Percentiles rank a stretch among this genome's conserved stretches.
These are phyloP conservation scores for Leptosomus discolor DNA, from an alignment of 2,113 vertebrate genomes.

Conservation along the genomic window DNA sequence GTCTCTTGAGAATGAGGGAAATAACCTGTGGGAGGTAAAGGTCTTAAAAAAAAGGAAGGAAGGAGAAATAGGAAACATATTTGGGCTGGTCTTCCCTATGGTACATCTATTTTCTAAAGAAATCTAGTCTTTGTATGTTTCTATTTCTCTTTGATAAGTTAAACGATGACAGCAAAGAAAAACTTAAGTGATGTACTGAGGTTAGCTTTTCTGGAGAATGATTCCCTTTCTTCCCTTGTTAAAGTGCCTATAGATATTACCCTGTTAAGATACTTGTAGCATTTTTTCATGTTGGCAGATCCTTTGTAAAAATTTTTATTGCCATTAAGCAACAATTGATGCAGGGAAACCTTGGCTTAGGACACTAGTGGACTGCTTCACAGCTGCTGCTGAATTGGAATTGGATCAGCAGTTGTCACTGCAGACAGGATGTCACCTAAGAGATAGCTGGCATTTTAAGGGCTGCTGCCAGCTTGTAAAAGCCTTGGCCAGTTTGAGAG, in stretches of 20 bases:
- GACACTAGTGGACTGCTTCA: constrained; percentile 40
- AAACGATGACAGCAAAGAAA: background rate
- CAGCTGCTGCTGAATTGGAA: constrained; percentile 12
- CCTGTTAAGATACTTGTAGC: constrained; percentile 48
- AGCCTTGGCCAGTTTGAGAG: background rate
- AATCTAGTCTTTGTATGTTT: background rate
- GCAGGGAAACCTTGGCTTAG: constrained; percentile 29
- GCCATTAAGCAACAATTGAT: constrained; percentile 35
- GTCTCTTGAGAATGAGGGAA: background rate
- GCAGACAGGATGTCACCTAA: background rate
- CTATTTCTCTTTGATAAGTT: background rate
- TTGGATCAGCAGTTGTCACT: background rate
- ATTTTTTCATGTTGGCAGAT: constrained; percentile 63
- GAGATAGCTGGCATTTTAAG: constrained; percentile 24
- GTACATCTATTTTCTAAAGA: background rate
- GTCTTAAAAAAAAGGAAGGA: background rate
- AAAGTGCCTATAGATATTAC: constrained; percentile 25
- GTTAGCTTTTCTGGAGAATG: constrained; percentile 14
- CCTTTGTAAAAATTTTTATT: constrained; percentile 58
- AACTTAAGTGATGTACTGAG: background rate
- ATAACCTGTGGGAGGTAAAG: background rate
- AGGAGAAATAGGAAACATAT: background rate
- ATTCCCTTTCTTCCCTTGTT: background rate
- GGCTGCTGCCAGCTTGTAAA: constrained; percentile 1
- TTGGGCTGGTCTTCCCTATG: background rate